These are phyloP conservation scores for Chaunax sp. DNA, from an alignment of 2,797 vertebrate species.

Conservation along the genomic window DNA sequence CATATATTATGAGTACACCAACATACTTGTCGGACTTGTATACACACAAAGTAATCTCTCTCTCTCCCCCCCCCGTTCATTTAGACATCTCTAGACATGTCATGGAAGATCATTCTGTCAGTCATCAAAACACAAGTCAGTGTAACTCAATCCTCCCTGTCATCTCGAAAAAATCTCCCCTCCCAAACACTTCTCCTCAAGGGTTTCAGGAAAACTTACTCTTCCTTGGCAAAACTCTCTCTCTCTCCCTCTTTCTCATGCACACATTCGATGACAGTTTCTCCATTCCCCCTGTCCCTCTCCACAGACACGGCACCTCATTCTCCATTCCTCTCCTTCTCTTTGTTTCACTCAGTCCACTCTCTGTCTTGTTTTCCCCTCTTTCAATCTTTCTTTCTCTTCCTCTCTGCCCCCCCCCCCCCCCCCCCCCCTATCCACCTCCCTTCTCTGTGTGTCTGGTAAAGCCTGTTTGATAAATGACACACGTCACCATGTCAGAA, in stretches of 20 bases:
- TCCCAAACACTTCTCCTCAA: conserved; percentile 68
- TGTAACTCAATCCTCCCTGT: conserved; percentile 80
- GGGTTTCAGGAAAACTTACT: conserved; percentile 72
- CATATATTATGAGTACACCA: conserved; percentile 53
- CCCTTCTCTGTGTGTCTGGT: conserved; percentile 83
- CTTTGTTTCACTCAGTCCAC: conserved; percentile 67
- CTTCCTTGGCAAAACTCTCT: conserved; percentile 69
- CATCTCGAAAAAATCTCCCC: conserved; percentile 76
- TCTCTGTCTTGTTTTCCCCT: conserved; percentile 62
- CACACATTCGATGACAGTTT: conserved; percentile 22
- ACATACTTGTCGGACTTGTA: conserved; percentile 59
- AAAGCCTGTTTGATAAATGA: conserved; percentile 98
- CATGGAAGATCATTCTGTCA: conserved; percentile 77
- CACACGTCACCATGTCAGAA: conserved; percentile 97
- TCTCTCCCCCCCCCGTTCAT: conserved; percentile 31
- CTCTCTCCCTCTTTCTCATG: conserved; percentile 17
- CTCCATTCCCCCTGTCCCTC: conserved; percentile 51
- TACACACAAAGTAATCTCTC: conserved; percentile 58
- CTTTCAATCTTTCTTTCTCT: conserved; percentile 65
- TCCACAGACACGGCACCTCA: conserved; percentile 64
- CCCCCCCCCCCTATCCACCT: conserved; percentile 55
- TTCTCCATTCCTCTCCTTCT: conserved; percentile 66
- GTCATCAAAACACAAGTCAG: conserved; percentile 75
- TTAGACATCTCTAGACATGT: conserved; percentile 63
- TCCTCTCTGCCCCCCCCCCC: conserved; percentile 58